Evolutionary conservation across 2,113 vertebrate genomes (phyloP).

Genomic region (Cochlearius cochlearius): DNA sequence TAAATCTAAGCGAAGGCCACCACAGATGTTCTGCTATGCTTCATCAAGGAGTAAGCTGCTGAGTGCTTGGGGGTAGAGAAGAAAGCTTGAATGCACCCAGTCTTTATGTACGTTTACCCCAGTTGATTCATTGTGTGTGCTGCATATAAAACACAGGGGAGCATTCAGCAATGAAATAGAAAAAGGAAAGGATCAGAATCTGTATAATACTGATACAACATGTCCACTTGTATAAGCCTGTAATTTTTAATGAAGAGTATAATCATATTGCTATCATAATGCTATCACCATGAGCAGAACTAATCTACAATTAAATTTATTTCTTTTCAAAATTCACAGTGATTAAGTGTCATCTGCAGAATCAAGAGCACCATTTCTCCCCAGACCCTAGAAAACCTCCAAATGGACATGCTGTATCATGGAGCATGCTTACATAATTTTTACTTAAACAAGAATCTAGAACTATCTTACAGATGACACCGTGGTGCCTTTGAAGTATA

Average conservation of each 20-base stretch:
- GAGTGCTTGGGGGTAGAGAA: background rate
- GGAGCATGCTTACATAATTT: background rate
- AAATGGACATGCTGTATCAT: background rate
- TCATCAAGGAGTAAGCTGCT: constrained; percentile 26
- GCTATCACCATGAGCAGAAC: no score
- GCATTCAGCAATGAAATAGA: background rate
- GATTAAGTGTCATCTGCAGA: no score
- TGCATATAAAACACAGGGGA: background rate
- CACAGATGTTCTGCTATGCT: constrained; percentile 52
- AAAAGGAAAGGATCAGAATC: background rate
- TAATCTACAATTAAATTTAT: no score
- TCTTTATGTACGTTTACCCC: background rate
- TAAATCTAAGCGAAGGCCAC: constrained; percentile 61
- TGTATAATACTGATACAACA: background rate
- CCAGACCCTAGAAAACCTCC: no score
- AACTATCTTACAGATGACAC: background rate
- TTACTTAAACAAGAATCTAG: background rate
- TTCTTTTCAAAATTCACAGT: no score
- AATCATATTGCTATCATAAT: no score
- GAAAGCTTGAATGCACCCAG: background rate
- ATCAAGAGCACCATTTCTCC: no score
- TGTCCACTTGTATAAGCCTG: no score
- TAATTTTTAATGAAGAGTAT: no score
- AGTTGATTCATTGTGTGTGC: background rate
- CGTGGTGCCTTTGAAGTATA: background rate